Evolutionary conservation across 2,888 invertebrate genomes (phyloP), one percentile per base, ranked within the genome.

Genomic region (Dynastes grantii): DNA sequence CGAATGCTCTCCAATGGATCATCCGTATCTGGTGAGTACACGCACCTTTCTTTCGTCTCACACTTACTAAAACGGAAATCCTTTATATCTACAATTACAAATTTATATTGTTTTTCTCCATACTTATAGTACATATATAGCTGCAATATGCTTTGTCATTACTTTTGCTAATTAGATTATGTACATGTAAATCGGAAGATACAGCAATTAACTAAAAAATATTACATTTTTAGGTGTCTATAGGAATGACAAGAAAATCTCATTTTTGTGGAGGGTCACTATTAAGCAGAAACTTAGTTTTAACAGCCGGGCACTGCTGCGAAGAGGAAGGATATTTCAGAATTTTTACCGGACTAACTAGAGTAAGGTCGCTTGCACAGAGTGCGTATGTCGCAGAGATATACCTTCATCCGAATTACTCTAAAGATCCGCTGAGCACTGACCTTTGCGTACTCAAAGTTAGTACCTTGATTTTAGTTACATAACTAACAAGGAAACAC

Each of bases 261-360:
- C 73, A 75, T n/a, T 61, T 75, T 16, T 75, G 73, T 61, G 73
- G 73, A 8, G 73, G 73, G 13, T 75, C 73, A 40, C 49, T 75
- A 61, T 55, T 75, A 75, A 61, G 63, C 40, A 40, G 63, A 45
- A 75, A 75, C 5, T 27, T 61, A 45, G 73, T 75, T 61, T 61
- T 75, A 75, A 75, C 73, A 29, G 73, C 73, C 5, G 73, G 27
- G 37, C 73, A 75, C 22, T 75, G 73, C 11, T 75, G 73, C 27
- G 73, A 75, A 75, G 45, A 45, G 5, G 45, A 75, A n/a, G 61
- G 61, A 61, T 61, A 75, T 61, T 45, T 40, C 45, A 40, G n/a
- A 13, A 27, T 75, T 11, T 27, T 11, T 45, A 45, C 73, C 40
- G 73, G 73, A 75, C 4, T 75, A 55, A 75, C 73, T 22, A 40